phyloP scores from a whole-genome alignment of 1,140 invertebrate species.

The Pentalonia nigronervosa region DNA sequence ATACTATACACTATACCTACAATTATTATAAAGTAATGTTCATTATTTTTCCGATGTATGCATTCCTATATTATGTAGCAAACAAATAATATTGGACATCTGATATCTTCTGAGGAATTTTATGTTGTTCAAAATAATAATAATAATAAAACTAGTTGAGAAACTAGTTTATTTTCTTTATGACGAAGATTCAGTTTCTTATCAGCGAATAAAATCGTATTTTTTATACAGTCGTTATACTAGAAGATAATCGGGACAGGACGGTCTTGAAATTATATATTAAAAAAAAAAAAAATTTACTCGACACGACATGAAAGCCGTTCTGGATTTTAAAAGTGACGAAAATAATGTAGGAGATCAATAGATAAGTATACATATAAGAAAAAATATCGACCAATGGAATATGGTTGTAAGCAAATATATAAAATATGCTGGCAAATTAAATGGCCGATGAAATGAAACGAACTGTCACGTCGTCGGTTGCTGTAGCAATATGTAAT shows the following conservation, averaged over 20 bases:
- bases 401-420: background rate
- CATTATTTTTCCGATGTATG: background rate
- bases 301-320: background rate
- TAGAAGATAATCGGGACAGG: background rate
- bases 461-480: background rate
- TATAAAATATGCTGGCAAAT: background rate
- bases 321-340: background rate
- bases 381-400: background rate
- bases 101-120: slow-evolving; percentile 23
- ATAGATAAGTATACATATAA: background rate
- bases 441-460: background rate
- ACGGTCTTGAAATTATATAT: background rate
- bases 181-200: background rate
- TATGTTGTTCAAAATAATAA: background rate
- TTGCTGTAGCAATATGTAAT: background rate
- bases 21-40: background rate
- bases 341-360: background rate
- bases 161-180: slow-evolving; percentile 40
- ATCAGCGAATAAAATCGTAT: slow-evolving; percentile 9
- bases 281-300: background rate
- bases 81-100: slow-evolving; percentile 8
- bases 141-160: slow-evolving; percentile 24
- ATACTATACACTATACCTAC: background rate
- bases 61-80: background rate
- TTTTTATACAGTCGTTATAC: background rate